Evolutionary conservation across 2,113 vertebrate genomes (phyloP).

Genomic region (Xenopus borealis): DNA sequence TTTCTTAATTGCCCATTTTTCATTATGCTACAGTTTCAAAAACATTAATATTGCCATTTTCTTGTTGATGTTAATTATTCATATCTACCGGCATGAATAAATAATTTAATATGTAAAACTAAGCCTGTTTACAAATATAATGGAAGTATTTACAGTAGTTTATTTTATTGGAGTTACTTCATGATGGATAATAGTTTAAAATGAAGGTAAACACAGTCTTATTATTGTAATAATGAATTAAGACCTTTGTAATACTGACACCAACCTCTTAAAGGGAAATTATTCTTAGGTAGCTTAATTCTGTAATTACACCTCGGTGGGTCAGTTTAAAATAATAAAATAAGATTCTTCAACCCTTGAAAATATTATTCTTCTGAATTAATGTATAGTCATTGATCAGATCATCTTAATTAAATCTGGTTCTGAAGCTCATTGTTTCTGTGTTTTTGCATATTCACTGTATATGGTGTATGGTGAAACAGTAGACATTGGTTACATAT

Average conservation of each 20-base stretch:
- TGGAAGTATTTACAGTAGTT: not conserved
- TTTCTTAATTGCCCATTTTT: not conserved
- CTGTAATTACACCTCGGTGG: too few species aligned
- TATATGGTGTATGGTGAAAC: too few species aligned
- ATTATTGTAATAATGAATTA: not conserved
- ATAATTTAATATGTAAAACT: not conserved
- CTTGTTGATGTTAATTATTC: slow-evolving; percentile 3
- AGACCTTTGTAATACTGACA: not conserved
- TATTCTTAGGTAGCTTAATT: too few species aligned
- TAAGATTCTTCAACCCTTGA: too few species aligned
- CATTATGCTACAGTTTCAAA: not conserved
- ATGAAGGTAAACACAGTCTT: not conserved
- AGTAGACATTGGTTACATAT: too few species aligned
- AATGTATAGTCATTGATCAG: too few species aligned
- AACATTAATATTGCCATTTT: not conserved
- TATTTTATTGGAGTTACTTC: not conserved
- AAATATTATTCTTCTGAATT: too few species aligned
- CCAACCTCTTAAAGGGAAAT: too few species aligned
- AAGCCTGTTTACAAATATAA: slow-evolving; percentile 4
- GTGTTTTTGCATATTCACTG: too few species aligned
- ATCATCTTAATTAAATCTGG: too few species aligned
- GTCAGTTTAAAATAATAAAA: too few species aligned
- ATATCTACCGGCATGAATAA: slow-evolving; percentile 1
- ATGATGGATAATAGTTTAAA: not conserved
- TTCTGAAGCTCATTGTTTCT: too few species aligned